Conservation (phyloP, 1,140 invertebrate species). For the Heliconius nattereri region DNA sequence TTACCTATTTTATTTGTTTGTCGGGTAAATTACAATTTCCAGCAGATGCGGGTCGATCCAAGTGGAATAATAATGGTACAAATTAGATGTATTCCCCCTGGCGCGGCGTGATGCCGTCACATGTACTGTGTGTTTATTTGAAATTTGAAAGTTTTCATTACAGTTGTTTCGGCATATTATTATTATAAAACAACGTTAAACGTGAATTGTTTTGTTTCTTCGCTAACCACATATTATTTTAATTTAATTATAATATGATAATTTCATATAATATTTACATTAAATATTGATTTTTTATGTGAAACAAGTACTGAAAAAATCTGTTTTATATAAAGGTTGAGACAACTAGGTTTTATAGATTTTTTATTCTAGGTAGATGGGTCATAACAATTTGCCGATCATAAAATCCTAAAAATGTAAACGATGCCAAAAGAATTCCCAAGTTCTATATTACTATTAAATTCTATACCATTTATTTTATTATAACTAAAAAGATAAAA, state of each 20-base stretch:
- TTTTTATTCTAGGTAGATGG: too few relatives aligned
- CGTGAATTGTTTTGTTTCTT: not conserved
- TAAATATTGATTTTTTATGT: too few relatives aligned
- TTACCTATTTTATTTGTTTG: not conserved
- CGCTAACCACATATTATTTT: not conserved
- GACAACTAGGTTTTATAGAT: too few relatives aligned
- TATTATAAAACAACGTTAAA: not conserved
- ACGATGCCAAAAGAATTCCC: not conserved
- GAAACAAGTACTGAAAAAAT: too few relatives aligned
- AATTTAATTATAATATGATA: not conserved
- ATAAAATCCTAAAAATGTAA: not conserved
- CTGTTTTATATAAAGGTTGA: too few relatives aligned
- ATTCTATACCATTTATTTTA: not conserved
- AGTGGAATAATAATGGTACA: conserved; percentile 24
- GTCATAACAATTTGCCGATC: not conserved
- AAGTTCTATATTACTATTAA: not conserved
- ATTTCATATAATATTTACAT: not conserved
- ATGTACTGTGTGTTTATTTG: not conserved
- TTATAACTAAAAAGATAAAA: not conserved
- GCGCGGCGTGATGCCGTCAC: not conserved
- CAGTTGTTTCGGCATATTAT: not conserved
- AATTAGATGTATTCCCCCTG: not conserved
- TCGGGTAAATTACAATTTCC: not conserved
- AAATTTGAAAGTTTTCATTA: conserved; percentile 3
- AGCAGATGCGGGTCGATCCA: conserved; percentile 6